phyloP scores from a whole-genome alignment of 53 echinoderm and acorn worm species.

The Actinopyga echinites region DNA sequence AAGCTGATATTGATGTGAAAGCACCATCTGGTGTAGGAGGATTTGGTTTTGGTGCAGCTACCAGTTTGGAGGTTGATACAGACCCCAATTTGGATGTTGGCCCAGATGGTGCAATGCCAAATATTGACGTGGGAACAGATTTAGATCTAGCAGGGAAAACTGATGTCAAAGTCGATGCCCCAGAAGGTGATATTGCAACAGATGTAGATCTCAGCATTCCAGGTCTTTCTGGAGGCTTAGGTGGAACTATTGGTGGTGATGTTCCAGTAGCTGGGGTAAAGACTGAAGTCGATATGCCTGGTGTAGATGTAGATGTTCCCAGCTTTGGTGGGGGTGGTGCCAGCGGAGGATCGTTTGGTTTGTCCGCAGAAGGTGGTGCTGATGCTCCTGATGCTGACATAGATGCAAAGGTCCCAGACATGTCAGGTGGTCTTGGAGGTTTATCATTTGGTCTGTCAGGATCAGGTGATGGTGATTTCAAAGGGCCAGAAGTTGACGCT shows the following conservation, averaged over 20 bases:
- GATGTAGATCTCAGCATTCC: background rate
- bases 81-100: constrained; percentile 32
- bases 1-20: constrained; percentile 54
- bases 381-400: background rate
- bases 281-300: constrained; percentile 42
- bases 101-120: constrained; percentile 39
- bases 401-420: background rate
- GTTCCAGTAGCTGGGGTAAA: constrained; percentile 34
- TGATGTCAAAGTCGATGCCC: constrained; percentile 60
- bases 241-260: constrained; percentile 17
- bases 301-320: constrained; percentile 17
- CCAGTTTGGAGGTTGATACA: constrained; percentile 17
- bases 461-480: constrained; percentile 20
- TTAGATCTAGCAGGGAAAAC: constrained; percentile 39
- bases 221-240: constrained; percentile 13
- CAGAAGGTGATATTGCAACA: background rate
- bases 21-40: constrained; percentile 57
- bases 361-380: constrained; percentile 2
- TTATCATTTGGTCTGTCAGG: constrained; percentile 22
- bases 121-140: constrained; percentile 23
- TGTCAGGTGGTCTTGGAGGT: constrained; percentile 25
- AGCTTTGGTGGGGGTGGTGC: constrained; percentile 27
- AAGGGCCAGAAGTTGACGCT: background rate
- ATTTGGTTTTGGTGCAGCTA: background rate
- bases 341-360: constrained; percentile 1